Conservation (phyloP, 2,888 invertebrate species). For the Pseudolycoriella hygida region DNA sequence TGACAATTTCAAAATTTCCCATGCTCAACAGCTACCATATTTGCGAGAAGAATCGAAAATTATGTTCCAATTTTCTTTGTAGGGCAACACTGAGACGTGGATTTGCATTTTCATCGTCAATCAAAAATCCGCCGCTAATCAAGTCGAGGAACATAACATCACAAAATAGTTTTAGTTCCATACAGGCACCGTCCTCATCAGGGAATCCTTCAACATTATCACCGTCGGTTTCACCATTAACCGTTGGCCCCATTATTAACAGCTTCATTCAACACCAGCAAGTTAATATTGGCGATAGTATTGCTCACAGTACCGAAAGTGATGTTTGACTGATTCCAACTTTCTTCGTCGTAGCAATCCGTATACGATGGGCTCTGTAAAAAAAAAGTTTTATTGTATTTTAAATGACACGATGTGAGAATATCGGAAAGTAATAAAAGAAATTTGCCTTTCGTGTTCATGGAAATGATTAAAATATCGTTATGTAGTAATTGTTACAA, state of each 20-base stretch:
- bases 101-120: slow-evolving; percentile 51
- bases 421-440: no score
- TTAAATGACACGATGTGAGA: no score
- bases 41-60: slow-evolving; percentile 1
- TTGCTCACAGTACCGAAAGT: slow-evolving; percentile 1
- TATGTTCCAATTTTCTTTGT: slow-evolving; percentile 13
- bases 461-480: no score
- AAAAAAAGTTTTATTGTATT: no score
- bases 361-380: no score
- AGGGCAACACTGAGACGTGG: slow-evolving; percentile 47
- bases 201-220: not conserved
- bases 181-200: not conserved
- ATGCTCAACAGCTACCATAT: not conserved
- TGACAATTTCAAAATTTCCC: no score
- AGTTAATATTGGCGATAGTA: not conserved
- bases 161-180: slow-evolving; percentile 20
- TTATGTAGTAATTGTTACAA: no score
- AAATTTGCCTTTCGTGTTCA: no score
- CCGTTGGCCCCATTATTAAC: not conserved
- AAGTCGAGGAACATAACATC: slow-evolving; percentile 62
- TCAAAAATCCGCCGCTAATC: slow-evolving; percentile 62
- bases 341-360: no score
- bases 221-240: not conserved
- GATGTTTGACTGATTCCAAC: slow-evolving; percentile 1
- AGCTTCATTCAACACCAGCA: not conserved